Percentiles rank a stretch among this genome's conserved stretches.
phyloP scores from a whole-genome alignment of 2,888 invertebrate genomes.

The Xestia ashworthii region DNA sequence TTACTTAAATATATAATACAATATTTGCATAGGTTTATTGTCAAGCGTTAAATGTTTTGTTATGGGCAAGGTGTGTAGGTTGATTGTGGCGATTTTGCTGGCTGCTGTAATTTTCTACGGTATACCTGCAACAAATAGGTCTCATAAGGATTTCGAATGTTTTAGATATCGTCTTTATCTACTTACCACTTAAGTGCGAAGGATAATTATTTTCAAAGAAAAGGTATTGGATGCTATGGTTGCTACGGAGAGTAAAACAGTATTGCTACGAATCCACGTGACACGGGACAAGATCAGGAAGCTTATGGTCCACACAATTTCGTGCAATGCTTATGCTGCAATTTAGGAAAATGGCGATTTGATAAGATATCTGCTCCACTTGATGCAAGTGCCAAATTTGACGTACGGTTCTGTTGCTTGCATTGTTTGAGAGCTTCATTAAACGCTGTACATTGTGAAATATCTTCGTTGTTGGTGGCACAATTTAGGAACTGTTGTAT shows the following conservation, averaged over 20 bases:
- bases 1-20: neutral
- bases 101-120: conserved; percentile 56
- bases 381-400: neutral
- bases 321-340: neutral
- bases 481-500: conserved; percentile 98
- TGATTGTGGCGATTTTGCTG: conserved; percentile 1
- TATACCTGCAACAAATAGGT: conserved; percentile 66
- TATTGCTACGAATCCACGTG: neutral
- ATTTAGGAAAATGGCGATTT: neutral
- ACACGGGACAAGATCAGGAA: neutral
- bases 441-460: conserved; percentile 97
- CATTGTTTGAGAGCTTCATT: conserved; percentile 98
- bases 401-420: conserved; percentile 94
- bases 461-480: conserved; percentile 95
- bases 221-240: neutral
- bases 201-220: neutral
- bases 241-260: neutral
- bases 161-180: neutral
- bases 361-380: neutral
- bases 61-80: conserved; percentile 7
- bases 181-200: neutral
- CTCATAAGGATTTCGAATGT: neutral
- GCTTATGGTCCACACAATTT: neutral
- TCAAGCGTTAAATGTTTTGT: conserved; percentile 3
- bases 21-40: conserved; percentile 37